These are phyloP conservation scores for Isurus oxyrinchus DNA, from an alignment of 2,113 vertebrate species.

Conservation along the genomic window DNA sequence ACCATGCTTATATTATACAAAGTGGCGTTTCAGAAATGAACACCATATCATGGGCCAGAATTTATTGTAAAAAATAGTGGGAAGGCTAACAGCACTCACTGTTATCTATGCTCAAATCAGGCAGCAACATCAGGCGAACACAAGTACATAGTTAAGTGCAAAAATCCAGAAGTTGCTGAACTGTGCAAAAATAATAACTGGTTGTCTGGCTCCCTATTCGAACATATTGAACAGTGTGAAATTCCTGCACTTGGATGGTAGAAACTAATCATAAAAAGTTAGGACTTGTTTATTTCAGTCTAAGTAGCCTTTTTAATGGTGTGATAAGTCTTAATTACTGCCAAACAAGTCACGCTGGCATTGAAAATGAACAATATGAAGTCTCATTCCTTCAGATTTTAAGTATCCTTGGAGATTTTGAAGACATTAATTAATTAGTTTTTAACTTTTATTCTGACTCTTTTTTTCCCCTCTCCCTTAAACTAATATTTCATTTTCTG, in stretches of 20 bases:
- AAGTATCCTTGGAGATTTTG: background rate
- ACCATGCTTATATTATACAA: background rate
- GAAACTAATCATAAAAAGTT: background rate
- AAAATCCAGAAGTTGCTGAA: background rate
- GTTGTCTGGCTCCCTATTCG: background rate
- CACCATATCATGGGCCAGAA: background rate
- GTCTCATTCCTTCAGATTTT: background rate
- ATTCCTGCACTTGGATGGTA: background rate
- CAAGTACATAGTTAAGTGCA: background rate
- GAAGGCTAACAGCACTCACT: background rate
- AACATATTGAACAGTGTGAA: background rate
- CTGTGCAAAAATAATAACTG: background rate
- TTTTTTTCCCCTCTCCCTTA: background rate
- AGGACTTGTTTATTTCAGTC: background rate
- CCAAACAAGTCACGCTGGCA: background rate
- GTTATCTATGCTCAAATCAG: background rate
- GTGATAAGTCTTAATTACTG: background rate
- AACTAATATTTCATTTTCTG: background rate
- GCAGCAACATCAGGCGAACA: background rate
- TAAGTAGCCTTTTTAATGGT: background rate
- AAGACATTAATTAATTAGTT: background rate
- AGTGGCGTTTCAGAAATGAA: background rate
- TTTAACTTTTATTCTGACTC: no score
- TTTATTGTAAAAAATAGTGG: background rate
- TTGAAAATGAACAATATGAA: background rate